A percentile compares a stretch with the other conserved stretches of the same genome.
Conservation (phyloP, 1,140 invertebrate species). For the Hycleus cichorii region DNA sequence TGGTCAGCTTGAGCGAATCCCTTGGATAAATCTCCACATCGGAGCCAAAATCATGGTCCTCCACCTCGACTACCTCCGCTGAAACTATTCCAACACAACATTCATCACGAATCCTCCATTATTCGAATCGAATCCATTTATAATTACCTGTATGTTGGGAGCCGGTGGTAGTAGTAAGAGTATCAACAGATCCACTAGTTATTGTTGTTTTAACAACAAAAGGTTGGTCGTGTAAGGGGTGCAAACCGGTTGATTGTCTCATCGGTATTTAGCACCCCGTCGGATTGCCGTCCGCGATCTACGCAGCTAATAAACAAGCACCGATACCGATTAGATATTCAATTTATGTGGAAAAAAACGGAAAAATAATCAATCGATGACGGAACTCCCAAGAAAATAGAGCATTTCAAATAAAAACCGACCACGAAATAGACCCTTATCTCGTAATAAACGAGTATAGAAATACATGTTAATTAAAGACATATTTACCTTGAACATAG, state of each 20-base stretch:
- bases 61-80: conserved; percentile 40
- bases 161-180: conserved; percentile 29
- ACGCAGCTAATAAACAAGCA: conserved; percentile 8
- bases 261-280: conserved; percentile 20
- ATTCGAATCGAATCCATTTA: background rate
- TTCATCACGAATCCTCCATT: no score
- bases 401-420: no score
- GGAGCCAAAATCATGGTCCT: conserved; percentile 39
- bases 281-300: conserved; percentile 17
- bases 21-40: conserved; percentile 34
- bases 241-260: conserved; percentile 26
- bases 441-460: no score
- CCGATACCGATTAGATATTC: conserved; percentile 16
- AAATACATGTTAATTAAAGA: no score
- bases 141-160: conserved; percentile 36
- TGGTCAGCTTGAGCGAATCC: conserved; percentile 39
- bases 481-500: no score
- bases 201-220: conserved; percentile 4
- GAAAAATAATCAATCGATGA: no score
- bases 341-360: no score
- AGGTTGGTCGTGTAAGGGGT: conserved; percentile 21
- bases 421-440: no score
- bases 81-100: conserved; percentile 20
- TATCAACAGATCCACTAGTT: conserved; percentile 33
- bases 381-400: no score